Conservation (phyloP, 1,140 invertebrate genomes). For the Dendroctonus valens region DNA sequence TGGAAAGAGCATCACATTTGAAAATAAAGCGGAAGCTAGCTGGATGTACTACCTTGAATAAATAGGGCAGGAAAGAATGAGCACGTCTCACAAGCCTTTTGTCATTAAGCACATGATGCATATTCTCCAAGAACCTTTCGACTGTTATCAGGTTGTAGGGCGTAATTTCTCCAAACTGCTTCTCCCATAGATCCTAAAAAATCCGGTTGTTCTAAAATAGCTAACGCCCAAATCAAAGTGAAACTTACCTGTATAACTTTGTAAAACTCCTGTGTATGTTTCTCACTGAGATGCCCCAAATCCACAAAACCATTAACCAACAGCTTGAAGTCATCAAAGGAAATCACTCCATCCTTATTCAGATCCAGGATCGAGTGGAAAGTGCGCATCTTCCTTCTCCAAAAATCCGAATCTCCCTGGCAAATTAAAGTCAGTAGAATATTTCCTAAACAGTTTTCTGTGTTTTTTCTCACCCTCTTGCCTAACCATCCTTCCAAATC, state of each 20-base stretch:
- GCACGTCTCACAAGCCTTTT: slow-evolving; percentile 68
- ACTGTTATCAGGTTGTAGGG: slow-evolving; percentile 77
- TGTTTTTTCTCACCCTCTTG: slow-evolving; percentile 39
- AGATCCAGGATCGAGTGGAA: slow-evolving; percentile 77
- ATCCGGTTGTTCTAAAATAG: slow-evolving; percentile 1
- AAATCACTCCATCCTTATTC: slow-evolving; percentile 82
- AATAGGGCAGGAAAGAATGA: slow-evolving; percentile 72
- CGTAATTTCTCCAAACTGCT: slow-evolving; percentile 77
- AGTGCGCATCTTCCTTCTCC: slow-evolving; percentile 84
- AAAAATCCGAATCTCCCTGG: slow-evolving; percentile 79
- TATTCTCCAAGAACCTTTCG: slow-evolving; percentile 76
- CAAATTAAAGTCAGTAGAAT: not conserved
- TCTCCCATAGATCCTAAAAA: slow-evolving; percentile 72
- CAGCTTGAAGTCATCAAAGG: slow-evolving; percentile 75
- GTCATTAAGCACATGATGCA: slow-evolving; percentile 77
- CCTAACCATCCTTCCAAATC: slow-evolving; percentile 44
- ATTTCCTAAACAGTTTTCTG: not conserved
- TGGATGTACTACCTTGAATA: slow-evolving; percentile 67
- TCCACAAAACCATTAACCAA: slow-evolving; percentile 70
- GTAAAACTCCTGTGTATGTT: slow-evolving; percentile 64
- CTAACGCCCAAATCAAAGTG: not conserved
- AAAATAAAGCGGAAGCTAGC: not conserved
- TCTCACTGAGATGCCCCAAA: slow-evolving; percentile 65
- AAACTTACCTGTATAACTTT: slow-evolving; percentile 61
- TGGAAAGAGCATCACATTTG: not conserved